Evolutionary conservation across 2,888 invertebrate genomes (phyloP).

Genomic region (Gymnosoma rotundatum): DNA sequence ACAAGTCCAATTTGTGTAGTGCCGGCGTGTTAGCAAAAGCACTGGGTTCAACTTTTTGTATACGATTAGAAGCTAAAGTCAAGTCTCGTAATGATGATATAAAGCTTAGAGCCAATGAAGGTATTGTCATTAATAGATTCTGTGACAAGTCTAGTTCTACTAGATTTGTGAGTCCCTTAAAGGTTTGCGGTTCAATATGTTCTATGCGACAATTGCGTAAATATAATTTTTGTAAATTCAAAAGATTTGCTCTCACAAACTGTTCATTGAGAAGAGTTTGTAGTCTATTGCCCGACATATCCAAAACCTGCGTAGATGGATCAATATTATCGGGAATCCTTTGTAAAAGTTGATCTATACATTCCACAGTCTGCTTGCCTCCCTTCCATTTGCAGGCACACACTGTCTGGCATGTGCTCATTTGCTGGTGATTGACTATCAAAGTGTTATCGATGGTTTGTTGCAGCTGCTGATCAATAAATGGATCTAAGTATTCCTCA

Average conservation of each 20-base stretch:
- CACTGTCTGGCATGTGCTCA: conserved; percentile 84
- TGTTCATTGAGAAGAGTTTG: conserved; percentile 91
- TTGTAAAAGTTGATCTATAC: conserved; percentile 91
- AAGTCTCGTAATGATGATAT: conserved; percentile 92
- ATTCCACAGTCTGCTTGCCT: conserved; percentile 96
- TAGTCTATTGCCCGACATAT: conserved; percentile 93
- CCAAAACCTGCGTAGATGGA: conserved; percentile 94
- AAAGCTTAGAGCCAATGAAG: conserved; percentile 90
- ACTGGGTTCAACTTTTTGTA: conserved; percentile 89
- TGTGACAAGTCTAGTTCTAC: conserved; percentile 94
- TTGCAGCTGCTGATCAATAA: conserved; percentile 61
- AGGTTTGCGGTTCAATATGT: conserved; percentile 92
- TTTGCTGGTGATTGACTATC: conserved; percentile 74
- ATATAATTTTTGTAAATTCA: conserved; percentile 94
- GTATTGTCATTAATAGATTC: conserved; percentile 91
- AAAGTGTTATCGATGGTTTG: conserved; percentile 72
- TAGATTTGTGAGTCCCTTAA: conserved; percentile 93
- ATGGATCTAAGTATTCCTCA: conserved; percentile 76
- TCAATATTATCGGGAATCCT: conserved; percentile 93
- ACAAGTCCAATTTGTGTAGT: conserved; percentile 91
- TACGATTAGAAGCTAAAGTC: conserved; percentile 90
- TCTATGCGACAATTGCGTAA: conserved; percentile 92
- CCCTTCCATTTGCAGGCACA: conserved; percentile 97
- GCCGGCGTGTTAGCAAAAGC: conserved; percentile 89
- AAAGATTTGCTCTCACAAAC: conserved; percentile 90